Percentiles rank a stretch among this genome's conserved stretches.
Conservation (phyloP, 1,140 invertebrate species). For the Trialeurodes vaporariorum region DNA sequence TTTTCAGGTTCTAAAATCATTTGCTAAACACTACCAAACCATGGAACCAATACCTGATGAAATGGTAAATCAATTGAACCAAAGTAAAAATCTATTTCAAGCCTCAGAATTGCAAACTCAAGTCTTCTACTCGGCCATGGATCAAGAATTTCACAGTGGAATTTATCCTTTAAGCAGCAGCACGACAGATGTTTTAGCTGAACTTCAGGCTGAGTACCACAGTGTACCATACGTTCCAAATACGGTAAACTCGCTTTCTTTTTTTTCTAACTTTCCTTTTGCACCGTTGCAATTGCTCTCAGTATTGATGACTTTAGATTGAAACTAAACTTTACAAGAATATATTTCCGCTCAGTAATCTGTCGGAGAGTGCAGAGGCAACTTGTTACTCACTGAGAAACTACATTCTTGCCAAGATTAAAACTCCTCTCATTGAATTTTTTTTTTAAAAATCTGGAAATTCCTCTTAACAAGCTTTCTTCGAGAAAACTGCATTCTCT, state of each 20-base stretch:
- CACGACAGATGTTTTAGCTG: conserved; percentile 68
- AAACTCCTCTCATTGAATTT: too few species aligned
- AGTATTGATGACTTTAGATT: too few species aligned
- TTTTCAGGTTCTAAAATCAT: conserved; percentile 61
- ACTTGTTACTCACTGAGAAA: too few species aligned
- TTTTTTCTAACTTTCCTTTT: too few species aligned
- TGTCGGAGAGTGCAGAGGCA: too few species aligned
- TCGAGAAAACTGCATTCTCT: too few species aligned
- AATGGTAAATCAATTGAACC: conserved; percentile 63
- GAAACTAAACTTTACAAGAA: too few species aligned
- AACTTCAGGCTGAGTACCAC: conserved; percentile 74
- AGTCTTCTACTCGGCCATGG: conserved; percentile 76
- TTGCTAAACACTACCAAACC: conserved; percentile 86
- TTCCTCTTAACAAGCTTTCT: too few species aligned
- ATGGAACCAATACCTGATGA: conserved; percentile 66
- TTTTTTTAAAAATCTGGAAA: too few species aligned
- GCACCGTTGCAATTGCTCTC: too few species aligned
- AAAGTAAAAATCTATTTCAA: conserved; percentile 71
- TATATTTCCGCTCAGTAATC: too few species aligned
- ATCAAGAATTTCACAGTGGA: conserved; percentile 75
- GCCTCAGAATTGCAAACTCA: conserved; percentile 88
- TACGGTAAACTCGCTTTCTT: conserved; percentile 54
- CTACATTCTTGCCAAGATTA: too few species aligned
- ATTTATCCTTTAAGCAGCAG: conserved; percentile 38
- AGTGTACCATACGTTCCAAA: conserved; percentile 73